Conservation (phyloP, 2,113 vertebrate genomes). For the Lycocorax pyrrhopterus region DNA sequence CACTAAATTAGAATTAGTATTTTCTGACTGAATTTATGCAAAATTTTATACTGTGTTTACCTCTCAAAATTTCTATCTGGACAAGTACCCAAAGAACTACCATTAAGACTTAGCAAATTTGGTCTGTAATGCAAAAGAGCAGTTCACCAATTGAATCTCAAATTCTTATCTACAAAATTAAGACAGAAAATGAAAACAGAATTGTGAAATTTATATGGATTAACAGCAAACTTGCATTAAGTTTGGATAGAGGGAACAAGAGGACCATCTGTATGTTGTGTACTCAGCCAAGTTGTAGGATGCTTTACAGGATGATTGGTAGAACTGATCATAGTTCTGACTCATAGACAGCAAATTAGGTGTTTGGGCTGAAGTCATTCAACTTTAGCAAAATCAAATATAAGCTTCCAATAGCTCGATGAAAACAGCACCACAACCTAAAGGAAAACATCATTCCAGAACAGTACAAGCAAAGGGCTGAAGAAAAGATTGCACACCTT, state of each 20-base stretch:
- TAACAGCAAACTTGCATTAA: not conserved
- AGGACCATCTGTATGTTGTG: not conserved
- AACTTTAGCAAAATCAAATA: not conserved
- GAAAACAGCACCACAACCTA: not conserved
- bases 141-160: not conserved
- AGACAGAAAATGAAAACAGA: not conserved
- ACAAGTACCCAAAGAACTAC: not conserved
- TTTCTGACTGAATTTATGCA: not conserved
- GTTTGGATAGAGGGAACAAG: not conserved
- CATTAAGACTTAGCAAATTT: not conserved
- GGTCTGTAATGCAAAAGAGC: not conserved
- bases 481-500: not conserved
- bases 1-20: not conserved
- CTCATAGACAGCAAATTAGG: not conserved
- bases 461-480: not conserved
- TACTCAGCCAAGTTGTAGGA: not conserved
- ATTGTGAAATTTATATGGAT: not conserved
- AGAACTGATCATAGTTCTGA: not conserved
- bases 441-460: not conserved
- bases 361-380: not conserved
- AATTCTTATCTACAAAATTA: not conserved
- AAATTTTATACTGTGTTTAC: not conserved
- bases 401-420: not conserved
- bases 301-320: not conserved
- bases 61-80: not conserved